Evolutionary conservation across 2,797 vertebrate genomes (phyloP).

Genomic region (Peromyscus nudipes): DNA sequence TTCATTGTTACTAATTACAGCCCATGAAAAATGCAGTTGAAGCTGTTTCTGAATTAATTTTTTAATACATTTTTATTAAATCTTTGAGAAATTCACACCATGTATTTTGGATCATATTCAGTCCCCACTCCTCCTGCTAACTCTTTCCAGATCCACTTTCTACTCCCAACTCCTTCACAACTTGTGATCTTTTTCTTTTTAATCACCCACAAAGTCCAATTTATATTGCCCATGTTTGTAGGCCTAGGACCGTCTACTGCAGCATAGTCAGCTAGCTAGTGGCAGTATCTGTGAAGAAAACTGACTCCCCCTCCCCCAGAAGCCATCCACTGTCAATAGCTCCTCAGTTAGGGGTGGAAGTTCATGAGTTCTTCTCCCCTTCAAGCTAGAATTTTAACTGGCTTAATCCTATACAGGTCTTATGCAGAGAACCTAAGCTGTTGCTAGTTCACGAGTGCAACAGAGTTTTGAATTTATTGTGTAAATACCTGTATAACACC

Average conservation of each 20-base stretch:
- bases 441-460: neutral
- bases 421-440: neutral
- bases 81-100: neutral
- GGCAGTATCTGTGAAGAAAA: neutral
- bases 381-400: neutral
- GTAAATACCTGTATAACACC: neutral
- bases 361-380: neutral
- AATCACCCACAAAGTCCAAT: neutral
- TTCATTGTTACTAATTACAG: neutral
- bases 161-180: too few species aligned
- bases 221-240: neutral
- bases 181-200: neutral
- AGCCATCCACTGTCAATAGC: neutral
- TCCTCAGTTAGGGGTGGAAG: neutral
- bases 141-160: neutral
- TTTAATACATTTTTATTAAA: neutral
- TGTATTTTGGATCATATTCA: neutral
- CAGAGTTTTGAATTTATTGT: neutral
- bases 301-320: neutral
- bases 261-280: neutral
- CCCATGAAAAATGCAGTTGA: neutral
- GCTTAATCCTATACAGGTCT: neutral
- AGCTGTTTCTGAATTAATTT: neutral
- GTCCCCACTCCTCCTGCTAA: neutral
- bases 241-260: neutral